Evolutionary conservation across 2,797 vertebrate species (phyloP).

Genomic region (Acropternis orthonyx): DNA sequence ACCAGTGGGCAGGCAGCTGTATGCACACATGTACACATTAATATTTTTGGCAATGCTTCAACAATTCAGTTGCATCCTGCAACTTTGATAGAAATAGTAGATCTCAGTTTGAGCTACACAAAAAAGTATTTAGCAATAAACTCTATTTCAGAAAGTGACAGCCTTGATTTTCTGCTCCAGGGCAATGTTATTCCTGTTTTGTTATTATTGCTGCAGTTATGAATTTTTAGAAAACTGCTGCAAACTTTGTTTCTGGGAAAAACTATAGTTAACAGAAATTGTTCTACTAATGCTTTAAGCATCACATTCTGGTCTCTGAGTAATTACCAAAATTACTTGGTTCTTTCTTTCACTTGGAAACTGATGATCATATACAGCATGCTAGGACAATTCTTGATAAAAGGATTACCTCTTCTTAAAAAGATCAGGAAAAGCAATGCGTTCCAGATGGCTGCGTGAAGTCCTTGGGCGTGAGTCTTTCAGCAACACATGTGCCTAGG

Average conservation of each 20-base stretch:
- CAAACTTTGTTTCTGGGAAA: not conserved
- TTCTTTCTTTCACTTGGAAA: not conserved
- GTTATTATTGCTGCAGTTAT: not conserved
- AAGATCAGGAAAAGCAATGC: not conserved
- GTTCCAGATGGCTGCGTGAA: not conserved
- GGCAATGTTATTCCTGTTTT: not conserved
- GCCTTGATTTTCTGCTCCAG: not conserved
- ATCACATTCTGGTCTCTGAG: not conserved
- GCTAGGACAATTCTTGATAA: not conserved
- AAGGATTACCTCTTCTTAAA: not conserved
- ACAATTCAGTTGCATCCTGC: not conserved
- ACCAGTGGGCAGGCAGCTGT: not conserved
- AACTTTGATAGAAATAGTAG: not conserved
- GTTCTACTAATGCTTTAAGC: not conserved
- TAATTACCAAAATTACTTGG: not conserved
- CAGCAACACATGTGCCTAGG: accelerated
- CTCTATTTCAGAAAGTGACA: not conserved
- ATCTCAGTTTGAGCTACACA: not conserved
- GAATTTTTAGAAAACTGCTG: not conserved
- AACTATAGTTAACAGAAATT: not conserved
- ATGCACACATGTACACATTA: accelerated
- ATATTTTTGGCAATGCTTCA: not conserved
- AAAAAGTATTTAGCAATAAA: not conserved
- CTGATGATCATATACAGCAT: not conserved
- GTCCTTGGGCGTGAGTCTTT: not conserved